Evolutionary conservation across 2,797 vertebrate genomes (phyloP), one percentile per base, ranked within the genome.

Genomic region (Malacoctenus gilli): DNA sequence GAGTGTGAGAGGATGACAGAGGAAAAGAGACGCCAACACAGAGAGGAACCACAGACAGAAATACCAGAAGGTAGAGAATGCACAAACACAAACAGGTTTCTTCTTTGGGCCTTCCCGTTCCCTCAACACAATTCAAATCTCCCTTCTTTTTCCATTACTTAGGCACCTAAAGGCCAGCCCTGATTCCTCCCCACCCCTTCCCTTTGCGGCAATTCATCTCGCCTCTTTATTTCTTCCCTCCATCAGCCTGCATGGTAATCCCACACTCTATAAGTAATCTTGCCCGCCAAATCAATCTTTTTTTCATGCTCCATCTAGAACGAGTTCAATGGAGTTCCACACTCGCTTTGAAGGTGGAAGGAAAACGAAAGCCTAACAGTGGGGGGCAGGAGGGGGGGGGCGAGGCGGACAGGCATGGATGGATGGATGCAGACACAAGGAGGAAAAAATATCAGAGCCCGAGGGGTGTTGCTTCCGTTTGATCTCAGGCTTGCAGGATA

Each of bases 251-350:
- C 39, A 35, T 38, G 80, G 75, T 11, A 90, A 87, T 31, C 89
- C 89, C 80, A 85, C 90, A 81, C 40, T 41, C 38, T 41, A 11
- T 21, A 48, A 68, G 77, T 21, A 35, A 61, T 75, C 58, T 74
- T 16, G 18, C 52, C 19, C 19, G 10, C 35, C 35, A 66, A 61
- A 72, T 85, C 60, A 61, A 67, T 79, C 49, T 55, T 79, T 55
- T 79, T 72, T 64, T 69, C 70, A 53, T 37, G 30, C 60, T 65
- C 36, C 43, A 42, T 63, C 51, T 31, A 59, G 20, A 59, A 23
- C 30, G 66, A 25, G 16, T 43, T 60, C 40, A 75, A 22, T 32
- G 21, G 31, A 57, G 32, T 46, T 61, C 21, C 41, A 44, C 44
- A 1, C 38, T 61, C 21, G 11, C 68, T 78, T 82, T 79, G 64